phyloP scores from a whole-genome alignment of 2,113 vertebrate genomes.

The Erythrolamprus reginae region DNA sequence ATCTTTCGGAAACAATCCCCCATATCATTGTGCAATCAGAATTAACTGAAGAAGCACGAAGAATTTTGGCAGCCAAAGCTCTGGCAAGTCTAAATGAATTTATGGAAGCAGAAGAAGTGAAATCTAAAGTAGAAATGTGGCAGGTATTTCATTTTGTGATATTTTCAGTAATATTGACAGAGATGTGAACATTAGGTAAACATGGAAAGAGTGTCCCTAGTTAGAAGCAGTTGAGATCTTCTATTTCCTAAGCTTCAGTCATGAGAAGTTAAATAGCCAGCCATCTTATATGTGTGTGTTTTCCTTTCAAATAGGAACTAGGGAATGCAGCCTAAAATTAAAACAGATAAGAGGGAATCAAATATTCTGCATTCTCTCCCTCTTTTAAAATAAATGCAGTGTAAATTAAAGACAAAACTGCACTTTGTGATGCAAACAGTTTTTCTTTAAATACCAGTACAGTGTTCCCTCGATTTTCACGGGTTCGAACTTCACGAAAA shows the following conservation, averaged over 20 bases:
- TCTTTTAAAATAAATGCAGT: not conserved
- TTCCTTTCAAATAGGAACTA: not conserved
- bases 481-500: no score
- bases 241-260: not conserved
- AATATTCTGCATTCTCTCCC: not conserved
- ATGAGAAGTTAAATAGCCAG: not conserved
- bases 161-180: not conserved
- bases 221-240: not conserved
- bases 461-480: no score
- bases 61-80: constrained; percentile 81
- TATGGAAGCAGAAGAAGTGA: constrained; percentile 71
- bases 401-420: not conserved
- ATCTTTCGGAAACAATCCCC: constrained; percentile 58
- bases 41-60: constrained; percentile 73
- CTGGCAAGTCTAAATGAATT: constrained; percentile 77
- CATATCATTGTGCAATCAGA: constrained; percentile 70
- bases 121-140: constrained; percentile 80
- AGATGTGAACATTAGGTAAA: not conserved
- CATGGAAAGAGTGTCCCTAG: not conserved
- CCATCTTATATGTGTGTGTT: not conserved
- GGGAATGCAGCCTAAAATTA: not conserved
- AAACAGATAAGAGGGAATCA: not conserved
- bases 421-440: not conserved
- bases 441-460: not conserved
- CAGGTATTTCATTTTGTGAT: constrained; percentile 75